Base-by-base conservation (phyloP, 2,113 vertebrate species). In the Chrysemys picta region DNA sequence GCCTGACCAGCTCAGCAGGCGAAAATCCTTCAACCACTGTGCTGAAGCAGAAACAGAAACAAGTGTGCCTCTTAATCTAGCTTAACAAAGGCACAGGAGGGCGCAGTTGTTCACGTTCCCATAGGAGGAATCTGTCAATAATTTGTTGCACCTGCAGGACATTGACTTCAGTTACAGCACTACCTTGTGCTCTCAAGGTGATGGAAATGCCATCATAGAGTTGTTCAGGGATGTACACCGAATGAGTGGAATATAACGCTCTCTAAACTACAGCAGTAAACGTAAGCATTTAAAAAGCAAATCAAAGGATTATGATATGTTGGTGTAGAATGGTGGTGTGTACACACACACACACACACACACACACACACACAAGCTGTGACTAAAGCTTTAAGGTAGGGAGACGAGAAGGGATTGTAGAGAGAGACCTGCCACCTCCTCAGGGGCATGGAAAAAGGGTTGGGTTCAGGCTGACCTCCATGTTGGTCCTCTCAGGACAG, bases 111-210 rank as follows among this genome's bases (percentile, higher is more conserved):
- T 80, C 35, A 29, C 16, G 7, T 42, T 45, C 42, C 19, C 49
- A 82, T 78, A 78, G n/a, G 47, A 16, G 49, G 56, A 3, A 24
- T 35, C 5, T 17, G 24, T 42, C 42, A 16, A 0, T 2, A 21
- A 35, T 50, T 25, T n/a, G 62, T 35, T 21, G 4, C 21, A 3
- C 4, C n/a, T 49, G 29, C 53, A 35, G 59, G 52, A 80, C 9
- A 4, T 0, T 10, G 75, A 38, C 0, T 25, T 8, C 31, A 2
- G 35, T 3, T 6, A 59, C 11, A 31, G 38, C 78, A 19, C 22
- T 53, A 13, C 83, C 6, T 24, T 5, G 72, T 31, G 75, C 59
- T 38, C 75, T 19, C 59, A 47, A 3, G 29, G 52, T 27, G 75
- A 4, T 21, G 38, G 1, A 31, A 47, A 38, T 22, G 38, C 22